Percentiles rank a stretch among this genome's conserved stretches.
Conservation (phyloP, 2,113 vertebrate species). For the Cettia cetti region DNA sequence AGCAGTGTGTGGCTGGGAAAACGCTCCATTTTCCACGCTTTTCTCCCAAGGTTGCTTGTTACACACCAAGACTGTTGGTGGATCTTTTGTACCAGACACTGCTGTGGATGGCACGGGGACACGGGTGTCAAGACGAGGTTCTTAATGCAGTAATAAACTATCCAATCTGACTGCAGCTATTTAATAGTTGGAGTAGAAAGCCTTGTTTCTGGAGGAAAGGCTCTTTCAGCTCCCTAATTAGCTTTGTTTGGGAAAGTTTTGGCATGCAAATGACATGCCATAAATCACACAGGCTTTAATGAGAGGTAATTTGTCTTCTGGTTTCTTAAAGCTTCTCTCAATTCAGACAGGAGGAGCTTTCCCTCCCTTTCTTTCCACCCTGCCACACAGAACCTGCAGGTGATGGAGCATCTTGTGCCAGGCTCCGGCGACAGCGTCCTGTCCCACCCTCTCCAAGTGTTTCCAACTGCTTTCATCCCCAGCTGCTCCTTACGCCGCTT, state of each 20-base stretch:
- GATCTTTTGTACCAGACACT: background rate
- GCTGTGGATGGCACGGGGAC: background rate
- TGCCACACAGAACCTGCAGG: background rate
- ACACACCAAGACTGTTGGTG: background rate
- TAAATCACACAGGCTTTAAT: conserved; percentile 62
- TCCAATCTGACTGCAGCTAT: conserved; percentile 30
- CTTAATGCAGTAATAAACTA: background rate
- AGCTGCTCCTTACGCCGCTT: background rate
- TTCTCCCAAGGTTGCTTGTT: background rate
- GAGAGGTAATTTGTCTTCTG: conserved; percentile 53
- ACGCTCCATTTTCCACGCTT: background rate
- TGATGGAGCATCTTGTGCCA: background rate
- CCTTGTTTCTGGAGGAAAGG: conserved; percentile 42
- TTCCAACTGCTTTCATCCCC: background rate
- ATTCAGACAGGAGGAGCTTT: conserved; percentile 16
- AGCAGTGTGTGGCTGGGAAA: background rate
- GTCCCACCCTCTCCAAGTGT: background rate
- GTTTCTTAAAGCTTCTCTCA: conserved; percentile 34
- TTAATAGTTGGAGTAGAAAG: conserved; percentile 13
- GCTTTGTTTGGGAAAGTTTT: conserved; percentile 56
- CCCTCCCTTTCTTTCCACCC: background rate
- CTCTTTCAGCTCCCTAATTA: conserved; percentile 61
- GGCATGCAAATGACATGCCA: conserved; percentile 62
- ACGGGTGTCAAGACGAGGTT: conserved; percentile 1
- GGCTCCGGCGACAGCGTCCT: accelerated